Conservation (phyloP, 37 sponge, comb jelly and placozoan species). For the Diacarnus erythraeanus region DNA sequence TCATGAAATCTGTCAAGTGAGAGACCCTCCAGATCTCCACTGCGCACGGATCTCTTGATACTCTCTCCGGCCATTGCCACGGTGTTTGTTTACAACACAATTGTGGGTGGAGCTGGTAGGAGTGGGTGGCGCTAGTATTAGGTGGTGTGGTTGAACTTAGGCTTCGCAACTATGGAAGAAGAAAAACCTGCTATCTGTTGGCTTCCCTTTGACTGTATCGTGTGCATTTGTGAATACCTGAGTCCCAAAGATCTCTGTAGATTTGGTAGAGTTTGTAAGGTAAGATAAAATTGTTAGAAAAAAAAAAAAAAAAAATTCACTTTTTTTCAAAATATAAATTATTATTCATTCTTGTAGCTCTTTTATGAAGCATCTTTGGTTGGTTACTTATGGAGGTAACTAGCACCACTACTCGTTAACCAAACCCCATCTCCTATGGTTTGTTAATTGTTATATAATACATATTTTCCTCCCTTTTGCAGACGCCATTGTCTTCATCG, state of each 20-base stretch:
- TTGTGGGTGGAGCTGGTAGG: conserved; percentile 4
- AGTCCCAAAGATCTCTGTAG: conserved; percentile 38
- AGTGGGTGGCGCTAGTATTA: not conserved
- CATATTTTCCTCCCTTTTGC: not conserved
- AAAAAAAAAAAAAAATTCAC: not conserved
- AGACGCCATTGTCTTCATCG: conserved; percentile 56
- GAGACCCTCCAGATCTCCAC: conserved; percentile 31
- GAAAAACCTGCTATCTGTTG: conserved; percentile 16
- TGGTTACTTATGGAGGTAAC: conserved; percentile 58
- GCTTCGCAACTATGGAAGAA: not conserved
- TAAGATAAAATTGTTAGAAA: not conserved
- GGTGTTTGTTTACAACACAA: conserved; percentile 7
- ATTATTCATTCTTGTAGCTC: conserved; percentile 3
- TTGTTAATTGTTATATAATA: not conserved
- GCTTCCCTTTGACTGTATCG: conserved; percentile 65
- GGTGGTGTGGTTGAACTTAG: not conserved
- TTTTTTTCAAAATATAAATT: not conserved
- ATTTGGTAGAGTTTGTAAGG: conserved; percentile 46
- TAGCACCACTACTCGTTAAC: too few species aligned
- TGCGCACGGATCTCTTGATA: conserved; percentile 28
- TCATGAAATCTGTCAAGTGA: conserved; percentile 12
- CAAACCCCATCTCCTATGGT: not conserved
- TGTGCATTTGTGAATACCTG: conserved; percentile 55
- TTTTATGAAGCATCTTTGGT: conserved; percentile 50
- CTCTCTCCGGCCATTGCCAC: not conserved